Percentiles rank a stretch among this genome's conserved stretches.
Conservation (phyloP, 2,888 invertebrate species). For the Microctonus aethiopoides region DNA sequence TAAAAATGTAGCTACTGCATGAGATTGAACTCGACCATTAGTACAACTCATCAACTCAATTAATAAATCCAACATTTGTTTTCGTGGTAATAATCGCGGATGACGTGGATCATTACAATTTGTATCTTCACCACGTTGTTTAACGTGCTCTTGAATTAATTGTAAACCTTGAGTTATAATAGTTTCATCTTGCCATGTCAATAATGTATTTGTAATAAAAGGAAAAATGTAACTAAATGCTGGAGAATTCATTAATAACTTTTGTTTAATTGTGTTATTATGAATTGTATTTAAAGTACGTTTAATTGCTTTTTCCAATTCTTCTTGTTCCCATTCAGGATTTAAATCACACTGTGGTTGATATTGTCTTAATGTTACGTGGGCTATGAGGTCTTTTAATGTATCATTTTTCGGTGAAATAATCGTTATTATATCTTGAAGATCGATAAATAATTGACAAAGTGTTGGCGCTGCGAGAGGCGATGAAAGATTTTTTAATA, state of each 20-base stretch:
- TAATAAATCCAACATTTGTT: constrained; percentile 83
- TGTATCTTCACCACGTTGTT: constrained; percentile 69
- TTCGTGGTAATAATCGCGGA: constrained; percentile 83
- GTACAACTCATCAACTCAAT: constrained; percentile 80
- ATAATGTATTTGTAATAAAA: constrained; percentile 75
- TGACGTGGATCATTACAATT: constrained; percentile 72
- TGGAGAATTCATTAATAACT: constrained; percentile 74
- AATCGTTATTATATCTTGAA: constrained; percentile 72
- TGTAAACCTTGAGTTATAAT: constrained; percentile 74
- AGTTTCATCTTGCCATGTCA: constrained; percentile 69
- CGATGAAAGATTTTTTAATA: constrained; percentile 77
- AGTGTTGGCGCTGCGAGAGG: constrained; percentile 81
- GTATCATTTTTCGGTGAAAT: constrained; percentile 59
- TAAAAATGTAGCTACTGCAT: constrained; percentile 82
- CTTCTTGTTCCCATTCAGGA: constrained; percentile 80
- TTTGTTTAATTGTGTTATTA: constrained; percentile 67
- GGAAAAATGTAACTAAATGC: constrained; percentile 88
- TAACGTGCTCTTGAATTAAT: constrained; percentile 80
- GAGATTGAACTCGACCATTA: constrained; percentile 79
- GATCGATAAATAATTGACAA: constrained; percentile 72
- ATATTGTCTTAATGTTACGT: constrained; percentile 77
- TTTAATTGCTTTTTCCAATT: constrained; percentile 73
- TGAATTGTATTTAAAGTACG: constrained; percentile 74
- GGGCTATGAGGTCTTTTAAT: constrained; percentile 74
- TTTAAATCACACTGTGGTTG: constrained; percentile 86